Conservation (phyloP, 1,140 invertebrate species). For the Magallana ariakensis region DNA sequence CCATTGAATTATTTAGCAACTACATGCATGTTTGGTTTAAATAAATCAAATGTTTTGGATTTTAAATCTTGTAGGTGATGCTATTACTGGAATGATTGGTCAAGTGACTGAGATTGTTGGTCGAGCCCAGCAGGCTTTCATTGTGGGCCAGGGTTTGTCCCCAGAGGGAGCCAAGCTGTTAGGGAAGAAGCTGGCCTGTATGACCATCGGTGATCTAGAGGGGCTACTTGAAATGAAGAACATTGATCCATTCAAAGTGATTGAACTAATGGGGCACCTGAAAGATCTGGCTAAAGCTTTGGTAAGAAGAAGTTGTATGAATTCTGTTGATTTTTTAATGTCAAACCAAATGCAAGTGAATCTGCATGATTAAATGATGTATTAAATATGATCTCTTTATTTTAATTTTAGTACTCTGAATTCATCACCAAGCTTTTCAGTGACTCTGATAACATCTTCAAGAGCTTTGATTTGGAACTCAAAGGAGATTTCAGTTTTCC, state of each 20-base stretch:
- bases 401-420: conserved; percentile 67
- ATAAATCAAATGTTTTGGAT: too few species aligned
- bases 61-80: conserved; percentile 57
- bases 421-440: conserved; percentile 60
- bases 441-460: conserved; percentile 57
- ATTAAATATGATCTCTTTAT: background rate
- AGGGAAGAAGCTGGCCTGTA: conserved; percentile 66
- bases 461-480: conserved; percentile 64
- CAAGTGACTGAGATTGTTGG: conserved; percentile 50
- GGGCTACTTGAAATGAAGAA: conserved; percentile 64
- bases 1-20: too few species aligned
- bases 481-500: conserved; percentile 63
- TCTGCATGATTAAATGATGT: too few species aligned
- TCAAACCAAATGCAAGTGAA: too few species aligned
- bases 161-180: conserved; percentile 60
- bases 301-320: conserved; percentile 47
- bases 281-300: conserved; percentile 63
- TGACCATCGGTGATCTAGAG: conserved; percentile 70
- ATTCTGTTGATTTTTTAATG: too few species aligned
- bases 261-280: conserved; percentile 61
- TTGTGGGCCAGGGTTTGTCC: conserved; percentile 66
- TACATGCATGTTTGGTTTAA: too few species aligned
- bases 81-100: conserved; percentile 56
- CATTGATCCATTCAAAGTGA: conserved; percentile 64
- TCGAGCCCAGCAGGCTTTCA: conserved; percentile 58